phyloP scores from a whole-genome alignment of 2,888 invertebrate genomes.

The Catonia carolina region DNA sequence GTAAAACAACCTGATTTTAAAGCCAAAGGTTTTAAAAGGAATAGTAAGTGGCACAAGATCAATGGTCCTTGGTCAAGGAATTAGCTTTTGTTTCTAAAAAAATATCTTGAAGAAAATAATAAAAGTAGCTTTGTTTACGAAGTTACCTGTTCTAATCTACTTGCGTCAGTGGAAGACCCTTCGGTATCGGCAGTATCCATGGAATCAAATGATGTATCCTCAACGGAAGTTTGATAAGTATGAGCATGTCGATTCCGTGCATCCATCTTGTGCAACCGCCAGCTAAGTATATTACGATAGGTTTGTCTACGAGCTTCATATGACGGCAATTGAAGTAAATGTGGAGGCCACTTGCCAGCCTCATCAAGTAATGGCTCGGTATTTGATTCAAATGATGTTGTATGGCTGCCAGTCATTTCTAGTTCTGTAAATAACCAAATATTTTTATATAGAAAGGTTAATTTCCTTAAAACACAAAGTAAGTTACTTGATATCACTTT shows the following conservation, averaged over 20 bases:
- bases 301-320: slow-evolving; percentile 43
- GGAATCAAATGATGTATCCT: slow-evolving; percentile 46
- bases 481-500: too few species aligned
- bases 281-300: slow-evolving; percentile 42
- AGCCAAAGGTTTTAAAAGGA: too few species aligned
- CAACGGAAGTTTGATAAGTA: slow-evolving; percentile 33
- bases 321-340: slow-evolving; percentile 39
- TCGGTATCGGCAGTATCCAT: slow-evolving; percentile 45
- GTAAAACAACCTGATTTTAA: too few species aligned
- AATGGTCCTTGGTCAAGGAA: too few species aligned
- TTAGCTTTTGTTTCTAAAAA: too few species aligned
- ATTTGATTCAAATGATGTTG: slow-evolving; percentile 43
- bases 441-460: not conserved
- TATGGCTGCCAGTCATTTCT: slow-evolving; percentile 32
- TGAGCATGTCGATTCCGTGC: slow-evolving; percentile 16
- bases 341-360: slow-evolving; percentile 24
- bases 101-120: too few species aligned
- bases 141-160: slow-evolving; percentile 41
- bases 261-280: slow-evolving; percentile 36
- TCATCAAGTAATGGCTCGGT: slow-evolving; percentile 37
- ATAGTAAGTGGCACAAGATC: too few species aligned
- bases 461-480: not conserved
- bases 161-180: slow-evolving; percentile 43
- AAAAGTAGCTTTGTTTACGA: too few species aligned
- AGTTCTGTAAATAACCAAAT: not conserved